Conservation (phyloP, 2,797 vertebrate species). For the Mormyrus hasselquistii region DNA sequence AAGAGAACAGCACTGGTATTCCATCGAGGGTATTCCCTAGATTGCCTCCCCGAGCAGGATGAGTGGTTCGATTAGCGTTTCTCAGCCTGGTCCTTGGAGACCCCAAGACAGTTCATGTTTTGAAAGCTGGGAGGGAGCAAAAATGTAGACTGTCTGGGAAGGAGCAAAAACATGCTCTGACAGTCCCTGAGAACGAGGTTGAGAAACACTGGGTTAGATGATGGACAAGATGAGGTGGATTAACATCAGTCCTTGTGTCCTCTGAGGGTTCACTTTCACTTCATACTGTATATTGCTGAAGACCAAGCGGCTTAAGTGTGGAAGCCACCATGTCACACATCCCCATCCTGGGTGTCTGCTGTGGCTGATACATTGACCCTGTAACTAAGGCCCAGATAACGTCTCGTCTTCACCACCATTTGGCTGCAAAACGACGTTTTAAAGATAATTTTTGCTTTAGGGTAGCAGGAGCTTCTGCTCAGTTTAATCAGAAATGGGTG, state of each 20-base stretch:
- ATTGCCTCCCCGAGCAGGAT: background rate
- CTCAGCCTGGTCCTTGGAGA: background rate
- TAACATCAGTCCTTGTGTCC: background rate
- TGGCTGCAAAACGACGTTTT: background rate
- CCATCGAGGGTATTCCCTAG: background rate
- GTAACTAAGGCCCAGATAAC: background rate
- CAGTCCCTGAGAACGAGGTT: background rate
- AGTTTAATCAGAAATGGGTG: background rate
- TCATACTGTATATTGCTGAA: background rate
- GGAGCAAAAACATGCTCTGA: background rate
- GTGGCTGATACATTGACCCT: background rate
- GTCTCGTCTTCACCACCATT: background rate
- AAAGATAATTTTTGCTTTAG: background rate
- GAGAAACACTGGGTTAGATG: background rate
- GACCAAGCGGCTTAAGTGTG: background rate
- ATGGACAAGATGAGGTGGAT: background rate
- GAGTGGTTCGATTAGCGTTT: background rate
- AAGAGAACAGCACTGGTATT: background rate
- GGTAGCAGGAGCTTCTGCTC: background rate
- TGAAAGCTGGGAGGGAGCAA: background rate
- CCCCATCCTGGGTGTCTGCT: background rate
- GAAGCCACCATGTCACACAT: background rate
- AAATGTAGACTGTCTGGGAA: background rate
- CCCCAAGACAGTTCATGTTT: background rate
- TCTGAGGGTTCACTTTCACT: background rate